Base-by-base conservation (phyloP, 2,113 vertebrate genomes). In the Gobius niger region DNA sequence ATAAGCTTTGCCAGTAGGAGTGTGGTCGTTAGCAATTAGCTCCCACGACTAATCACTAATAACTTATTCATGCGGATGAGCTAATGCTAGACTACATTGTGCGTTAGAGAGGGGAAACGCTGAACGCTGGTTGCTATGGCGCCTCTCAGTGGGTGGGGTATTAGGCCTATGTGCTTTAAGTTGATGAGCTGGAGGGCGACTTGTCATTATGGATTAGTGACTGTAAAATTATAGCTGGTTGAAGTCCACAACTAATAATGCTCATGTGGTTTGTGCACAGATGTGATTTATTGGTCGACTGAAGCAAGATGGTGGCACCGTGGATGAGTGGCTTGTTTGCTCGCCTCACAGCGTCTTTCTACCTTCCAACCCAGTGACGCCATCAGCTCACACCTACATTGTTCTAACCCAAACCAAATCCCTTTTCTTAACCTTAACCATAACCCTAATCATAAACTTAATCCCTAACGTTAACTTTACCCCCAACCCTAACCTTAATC, bases 11-110 rank as follows among this genome's bases (percentile, higher is more conserved):
- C 11, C 47, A 50, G 11, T 12, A 50, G 15, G 14, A 42, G 53
- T 7, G 3, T 19, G 34, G 15, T 5, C 8, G 3, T 40, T 16
- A 42, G 15, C 12, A 59, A 15, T 41, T 42, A 60, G 40, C 57
- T 60, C 41, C 41, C 57, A 44, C 9, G 42, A 44, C 40, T 42
- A 60, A 60, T 60, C 57, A 6, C 57, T n/a, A n/a, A 60, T 60
- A n/a, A 60, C 41, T 60, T 44, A 60, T 60, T 60, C 57, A 60
- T 60, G 40, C 42, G 41, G 14, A 41, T 2, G 7, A n/a, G 56
- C 56, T 59, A 42, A 44, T 13, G 47, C 14, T 12, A 49, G 9
- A 14, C 47, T 1, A 14, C 12, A n/a, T n/a, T n/a, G n/a, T n/a
- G n/a, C n/a, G n/a, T n/a, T 40, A 42, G 57, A 15, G 41, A 24